These are phyloP conservation scores for Bradysia coprophila DNA, from an alignment of 1,140 invertebrate species.

Conservation along the genomic window DNA sequence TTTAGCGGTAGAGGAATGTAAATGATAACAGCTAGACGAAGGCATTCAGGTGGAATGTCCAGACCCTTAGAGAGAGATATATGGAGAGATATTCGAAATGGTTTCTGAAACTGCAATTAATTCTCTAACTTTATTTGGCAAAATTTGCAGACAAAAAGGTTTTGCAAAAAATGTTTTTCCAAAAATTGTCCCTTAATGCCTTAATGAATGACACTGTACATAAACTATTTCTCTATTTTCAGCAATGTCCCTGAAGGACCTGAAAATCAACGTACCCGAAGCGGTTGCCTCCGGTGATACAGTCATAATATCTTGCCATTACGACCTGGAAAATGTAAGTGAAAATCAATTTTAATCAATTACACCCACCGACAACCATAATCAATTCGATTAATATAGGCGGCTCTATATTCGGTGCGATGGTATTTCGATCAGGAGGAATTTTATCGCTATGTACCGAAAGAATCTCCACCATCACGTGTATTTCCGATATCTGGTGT, in stretches of 20 bases:
- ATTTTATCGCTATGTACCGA: conserved; percentile 57
- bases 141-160: no score
- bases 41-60: no score
- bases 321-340: conserved; percentile 38
- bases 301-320: conserved; percentile 45
- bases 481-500: conserved; percentile 45
- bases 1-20: no score
- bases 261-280: conserved; percentile 41
- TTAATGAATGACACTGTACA: not conserved
- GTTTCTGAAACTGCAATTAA: no score
- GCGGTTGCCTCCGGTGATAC: conserved; percentile 42
- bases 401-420: conserved; percentile 52
- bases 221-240: conserved; percentile 3
- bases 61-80: no score
- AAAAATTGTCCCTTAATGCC: no score
- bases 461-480: conserved; percentile 40
- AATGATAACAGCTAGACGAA: no score
- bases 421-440: conserved; percentile 56
- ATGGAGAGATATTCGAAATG: no score
- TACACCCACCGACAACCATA: not conserved
- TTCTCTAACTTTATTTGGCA: no score
- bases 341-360: not conserved
- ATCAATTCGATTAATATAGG: conserved; percentile 15
- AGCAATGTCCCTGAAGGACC: conserved; percentile 30
- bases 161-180: no score